Evolutionary conservation across 2,113 vertebrate species (phyloP).

Genomic region (Phaethon lepturus): DNA sequence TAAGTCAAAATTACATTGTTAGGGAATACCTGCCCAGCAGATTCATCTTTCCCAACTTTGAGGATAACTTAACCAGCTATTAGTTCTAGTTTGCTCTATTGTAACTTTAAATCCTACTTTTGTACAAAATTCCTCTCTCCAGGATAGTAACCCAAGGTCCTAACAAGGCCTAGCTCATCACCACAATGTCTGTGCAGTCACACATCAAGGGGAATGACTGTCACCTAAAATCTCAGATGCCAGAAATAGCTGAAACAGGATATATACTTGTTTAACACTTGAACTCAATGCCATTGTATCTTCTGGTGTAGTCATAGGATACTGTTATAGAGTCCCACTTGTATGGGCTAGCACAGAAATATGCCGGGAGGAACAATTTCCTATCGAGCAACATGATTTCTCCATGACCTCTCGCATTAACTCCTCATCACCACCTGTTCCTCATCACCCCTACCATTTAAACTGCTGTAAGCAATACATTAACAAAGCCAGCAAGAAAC

Average conservation of each 20-base stretch:
- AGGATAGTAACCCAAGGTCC: not conserved
- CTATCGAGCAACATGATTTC: not conserved
- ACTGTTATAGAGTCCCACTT: not conserved
- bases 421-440: constrained; percentile 5
- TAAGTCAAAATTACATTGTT: constrained; percentile 24
- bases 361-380: not conserved
- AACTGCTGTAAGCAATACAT: not conserved
- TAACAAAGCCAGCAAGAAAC: not conserved
- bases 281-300: not conserved
- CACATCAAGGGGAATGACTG: not conserved
- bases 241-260: not conserved
- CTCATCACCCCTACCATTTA: not conserved
- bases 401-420: not conserved
- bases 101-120: not conserved
- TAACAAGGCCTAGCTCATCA: not conserved
- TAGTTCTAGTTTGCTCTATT: not conserved
- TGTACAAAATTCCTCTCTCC: not conserved
- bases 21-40: constrained; percentile 54
- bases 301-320: not conserved
- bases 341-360: not conserved
- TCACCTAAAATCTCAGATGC: not conserved
- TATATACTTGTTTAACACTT: not conserved
- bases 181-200: not conserved
- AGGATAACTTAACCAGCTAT: not conserved
- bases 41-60: not conserved